Evolutionary conservation across 2,888 invertebrate genomes (phyloP).

Genomic region (Galerucella nymphaeae): DNA sequence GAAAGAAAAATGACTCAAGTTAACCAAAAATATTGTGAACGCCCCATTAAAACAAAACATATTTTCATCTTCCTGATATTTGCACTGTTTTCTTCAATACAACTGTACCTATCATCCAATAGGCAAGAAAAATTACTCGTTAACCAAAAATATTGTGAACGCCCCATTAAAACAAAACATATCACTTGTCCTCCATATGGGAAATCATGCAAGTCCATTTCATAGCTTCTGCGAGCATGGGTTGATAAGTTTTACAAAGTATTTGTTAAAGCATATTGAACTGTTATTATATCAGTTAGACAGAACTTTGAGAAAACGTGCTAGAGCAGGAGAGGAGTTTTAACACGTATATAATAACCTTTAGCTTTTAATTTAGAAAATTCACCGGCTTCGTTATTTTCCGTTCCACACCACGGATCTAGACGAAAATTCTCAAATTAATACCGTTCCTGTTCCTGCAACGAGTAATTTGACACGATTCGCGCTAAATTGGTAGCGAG

Average conservation of each 20-base stretch:
- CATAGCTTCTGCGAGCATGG: too few relatives aligned
- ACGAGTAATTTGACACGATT: constrained; percentile 58
- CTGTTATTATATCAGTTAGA: neutral
- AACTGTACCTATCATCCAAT: too few relatives aligned
- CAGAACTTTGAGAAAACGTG: neutral
- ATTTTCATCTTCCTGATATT: too few relatives aligned
- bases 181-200: too few relatives aligned
- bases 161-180: neutral
- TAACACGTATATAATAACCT: constrained; percentile 28
- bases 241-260: neutral
- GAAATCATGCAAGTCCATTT: neutral
- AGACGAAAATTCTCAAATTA: constrained; percentile 30
- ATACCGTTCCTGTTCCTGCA: constrained; percentile 43
- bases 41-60: too few relatives aligned
- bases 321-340: neutral
- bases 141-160: neutral
- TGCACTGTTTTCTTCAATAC: too few relatives aligned
- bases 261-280: neutral
- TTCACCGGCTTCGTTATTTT: constrained; percentile 4
- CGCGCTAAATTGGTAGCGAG: constrained; percentile 56
- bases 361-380: constrained; percentile 28
- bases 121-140: too few relatives aligned
- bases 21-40: too few relatives aligned
- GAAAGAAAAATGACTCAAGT: too few relatives aligned
- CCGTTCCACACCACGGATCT: constrained; percentile 25